Percentiles rank a stretch among this genome's conserved stretches.
Conservation (phyloP, 2,113 vertebrate genomes). For the Toxotes chatareus region DNA sequence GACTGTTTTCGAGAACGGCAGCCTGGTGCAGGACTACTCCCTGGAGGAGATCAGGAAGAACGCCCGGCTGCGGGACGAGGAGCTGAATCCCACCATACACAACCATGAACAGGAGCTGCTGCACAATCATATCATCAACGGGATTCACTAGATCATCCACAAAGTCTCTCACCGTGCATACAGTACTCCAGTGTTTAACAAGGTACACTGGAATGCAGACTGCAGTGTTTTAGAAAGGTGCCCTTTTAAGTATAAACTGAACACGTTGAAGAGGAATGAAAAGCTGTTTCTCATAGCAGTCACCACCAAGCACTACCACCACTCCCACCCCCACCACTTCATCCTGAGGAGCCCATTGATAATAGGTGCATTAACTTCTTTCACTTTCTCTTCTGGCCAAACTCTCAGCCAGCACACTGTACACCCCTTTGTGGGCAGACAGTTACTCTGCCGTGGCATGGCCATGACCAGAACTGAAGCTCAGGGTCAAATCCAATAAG, state of each 20-base stretch:
- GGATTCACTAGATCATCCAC: slow-evolving; percentile 67
- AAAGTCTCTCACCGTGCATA: background rate
- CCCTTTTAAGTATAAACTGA: background rate
- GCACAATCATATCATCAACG: slow-evolving; percentile 80
- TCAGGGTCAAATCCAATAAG: slow-evolving; percentile 28
- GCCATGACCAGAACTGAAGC: background rate
- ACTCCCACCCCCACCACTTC: background rate
- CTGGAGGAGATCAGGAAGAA: slow-evolving; percentile 85
- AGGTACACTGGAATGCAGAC: background rate
- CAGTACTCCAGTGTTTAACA: background rate
- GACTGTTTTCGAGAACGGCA: slow-evolving; percentile 84
- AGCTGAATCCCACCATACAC: slow-evolving; percentile 61
- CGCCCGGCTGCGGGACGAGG: slow-evolving; percentile 78
- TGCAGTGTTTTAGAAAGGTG: background rate
- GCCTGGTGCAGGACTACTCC: slow-evolving; percentile 80
- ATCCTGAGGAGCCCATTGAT: background rate
- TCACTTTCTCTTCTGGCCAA: background rate
- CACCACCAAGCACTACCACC: background rate
- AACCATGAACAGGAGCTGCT: slow-evolving; percentile 73
- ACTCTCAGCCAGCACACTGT: background rate
- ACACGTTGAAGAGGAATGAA: background rate
- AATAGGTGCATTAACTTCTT: background rate
- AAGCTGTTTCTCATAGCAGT: background rate
- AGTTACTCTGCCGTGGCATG: background rate
- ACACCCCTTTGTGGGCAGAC: background rate